Base-by-base conservation (phyloP, 2,888 invertebrate genomes). In the Dermolepida albohirtum region DNA sequence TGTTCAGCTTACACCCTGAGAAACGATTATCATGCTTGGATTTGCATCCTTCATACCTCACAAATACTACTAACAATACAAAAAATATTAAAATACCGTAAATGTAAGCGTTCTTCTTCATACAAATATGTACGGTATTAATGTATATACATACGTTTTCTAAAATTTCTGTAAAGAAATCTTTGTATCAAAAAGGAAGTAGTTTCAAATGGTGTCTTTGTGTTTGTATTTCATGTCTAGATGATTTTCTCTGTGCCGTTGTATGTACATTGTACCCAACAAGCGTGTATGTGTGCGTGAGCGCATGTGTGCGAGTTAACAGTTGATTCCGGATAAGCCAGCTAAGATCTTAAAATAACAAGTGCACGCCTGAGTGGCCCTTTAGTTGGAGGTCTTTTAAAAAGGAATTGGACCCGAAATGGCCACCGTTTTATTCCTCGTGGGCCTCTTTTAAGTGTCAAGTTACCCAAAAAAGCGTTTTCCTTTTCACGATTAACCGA, bases 331-430 rank as follows among this genome's bases (percentile, higher is more conserved):
- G 50, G 65, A 54, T 68, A 68, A 68, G 68, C 66, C 66, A 40
- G 69, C 50, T 66, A 69, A 69, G 66, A 66, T 63, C 63, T 69
- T 69, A 69, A 69, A 69, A 69, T 69, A 69, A 69, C 69, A 69
- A 69, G 69, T 66, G 66, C 43, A 69, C 69, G 69, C 66, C 64
- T 63, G 69, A 69, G 69, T 69, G 64, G 59, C 55, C 63, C 34
- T 66, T 50, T 66, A 62, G 27, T 57, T 22, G 55, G 17, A 12
- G 51, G 34, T 12, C 64, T 40, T 64, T 64, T 64, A 34, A 55
- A 65, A 50, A 29, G 52, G 57, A 68, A 68, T 64, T 50, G 39
- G 64, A 55, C 55, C 57, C 57, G 50, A 65, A 68, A 68, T 64
- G 68, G 68, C 68, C 68, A 68, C 64, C 55, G 64, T 40, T 27